Percentiles rank a stretch among this genome's conserved stretches.
phyloP scores from a whole-genome alignment of 2,797 vertebrate species.

The Carcharodon carcharias region DNA sequence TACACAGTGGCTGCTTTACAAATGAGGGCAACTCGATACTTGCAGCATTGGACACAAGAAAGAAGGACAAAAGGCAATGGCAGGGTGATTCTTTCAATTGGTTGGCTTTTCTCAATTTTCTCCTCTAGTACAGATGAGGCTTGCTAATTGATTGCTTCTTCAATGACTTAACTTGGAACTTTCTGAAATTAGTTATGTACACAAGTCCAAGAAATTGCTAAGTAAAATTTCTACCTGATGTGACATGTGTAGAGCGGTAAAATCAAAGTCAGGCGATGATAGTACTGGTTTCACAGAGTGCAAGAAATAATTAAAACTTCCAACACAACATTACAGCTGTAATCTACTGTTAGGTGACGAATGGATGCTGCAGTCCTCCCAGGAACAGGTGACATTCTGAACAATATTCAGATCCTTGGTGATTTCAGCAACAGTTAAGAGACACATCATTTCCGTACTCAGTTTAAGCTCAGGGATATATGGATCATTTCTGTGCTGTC shows the following conservation, averaged over 20 bases:
- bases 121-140: not conserved
- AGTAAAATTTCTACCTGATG: not conserved
- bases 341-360: not conserved
- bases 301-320: not conserved
- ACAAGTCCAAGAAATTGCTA: not conserved
- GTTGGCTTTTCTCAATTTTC: not conserved
- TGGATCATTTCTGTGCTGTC: not conserved
- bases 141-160: not conserved
- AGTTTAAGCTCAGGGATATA: not conserved
- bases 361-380: not conserved
- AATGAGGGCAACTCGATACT: not conserved
- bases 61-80: not conserved
- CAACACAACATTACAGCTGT: not conserved
- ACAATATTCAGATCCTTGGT: not conserved
- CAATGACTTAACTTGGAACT: not conserved
- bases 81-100: not conserved
- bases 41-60: not conserved
- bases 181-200: not conserved
- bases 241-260: not conserved
- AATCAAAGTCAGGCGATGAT: not conserved
- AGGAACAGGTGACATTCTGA: not conserved
- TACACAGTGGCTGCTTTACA: not conserved
- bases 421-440: not conserved
- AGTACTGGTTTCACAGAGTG: not conserved
- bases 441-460: not conserved